Conservation (phyloP, 2,888 invertebrate species). For the Norana najaformis region DNA sequence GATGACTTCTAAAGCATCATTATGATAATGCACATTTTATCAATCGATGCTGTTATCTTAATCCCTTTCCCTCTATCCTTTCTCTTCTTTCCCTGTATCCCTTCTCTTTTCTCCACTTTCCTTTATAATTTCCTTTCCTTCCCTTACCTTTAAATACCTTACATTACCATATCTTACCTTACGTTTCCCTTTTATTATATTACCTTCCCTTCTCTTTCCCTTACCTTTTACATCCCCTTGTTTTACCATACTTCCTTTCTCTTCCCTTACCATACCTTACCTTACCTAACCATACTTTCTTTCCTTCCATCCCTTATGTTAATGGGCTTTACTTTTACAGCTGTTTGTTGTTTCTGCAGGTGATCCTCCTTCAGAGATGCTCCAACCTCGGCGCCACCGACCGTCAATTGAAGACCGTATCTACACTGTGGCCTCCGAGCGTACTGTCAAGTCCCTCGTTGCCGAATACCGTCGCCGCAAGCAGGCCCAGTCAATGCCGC, state of each 20-base stretch:
- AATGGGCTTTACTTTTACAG: not conserved
- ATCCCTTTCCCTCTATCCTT: too few species aligned
- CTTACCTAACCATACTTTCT: not conserved
- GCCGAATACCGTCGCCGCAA: conserved; percentile 67
- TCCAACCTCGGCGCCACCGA: not conserved
- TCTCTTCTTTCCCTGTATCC: too few species aligned
- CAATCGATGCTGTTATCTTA: too few species aligned
- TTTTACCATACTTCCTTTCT: not conserved
- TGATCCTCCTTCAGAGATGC: conserved; percentile 4
- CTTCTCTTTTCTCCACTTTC: too few species aligned
- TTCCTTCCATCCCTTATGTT: not conserved
- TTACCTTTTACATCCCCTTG: not conserved
- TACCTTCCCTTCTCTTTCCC: too few species aligned
- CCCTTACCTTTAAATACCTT: too few species aligned
- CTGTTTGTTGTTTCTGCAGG: not conserved
- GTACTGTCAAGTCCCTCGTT: conserved; percentile 65
- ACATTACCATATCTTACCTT: too few species aligned
- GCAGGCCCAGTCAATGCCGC: conserved; percentile 64
- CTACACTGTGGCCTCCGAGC: conserved; percentile 64
- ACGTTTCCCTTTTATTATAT: too few species aligned
- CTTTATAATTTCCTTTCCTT: too few species aligned
- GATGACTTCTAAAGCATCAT: not conserved
- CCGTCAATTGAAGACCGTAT: conserved; percentile 52
- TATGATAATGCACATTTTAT: not conserved
- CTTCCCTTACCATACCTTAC: not conserved